Evolutionary conservation across 2,113 vertebrate genomes (phyloP).

Genomic region (Bufo gargarizans): DNA sequence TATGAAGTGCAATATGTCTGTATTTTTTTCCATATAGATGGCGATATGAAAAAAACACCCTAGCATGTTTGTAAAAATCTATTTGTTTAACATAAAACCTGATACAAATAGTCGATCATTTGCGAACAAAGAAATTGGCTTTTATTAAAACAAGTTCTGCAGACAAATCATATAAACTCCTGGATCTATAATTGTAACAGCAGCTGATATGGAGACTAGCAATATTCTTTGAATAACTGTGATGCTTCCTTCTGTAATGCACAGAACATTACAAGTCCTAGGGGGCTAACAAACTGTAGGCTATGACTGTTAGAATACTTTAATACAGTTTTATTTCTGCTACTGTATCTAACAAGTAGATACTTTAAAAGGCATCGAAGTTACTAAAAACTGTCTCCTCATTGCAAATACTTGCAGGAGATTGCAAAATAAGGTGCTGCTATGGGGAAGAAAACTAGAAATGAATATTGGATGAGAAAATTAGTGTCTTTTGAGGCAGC

Average conservation of each 20-base stretch:
- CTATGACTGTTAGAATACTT: not conserved
- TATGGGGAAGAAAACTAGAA: not conserved
- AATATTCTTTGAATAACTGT: not conserved
- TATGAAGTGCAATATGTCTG: too few relatives aligned
- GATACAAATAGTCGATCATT: too few relatives aligned
- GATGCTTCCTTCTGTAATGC: not conserved
- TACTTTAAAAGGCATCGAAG: not conserved
- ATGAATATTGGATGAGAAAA: slow-evolving; percentile 29
- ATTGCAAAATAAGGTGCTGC: slow-evolving; percentile 11
- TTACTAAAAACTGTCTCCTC: not conserved
- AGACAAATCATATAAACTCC: not conserved
- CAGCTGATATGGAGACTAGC: not conserved
- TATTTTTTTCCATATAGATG: too few relatives aligned
- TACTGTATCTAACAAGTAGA: slow-evolving; percentile 7
- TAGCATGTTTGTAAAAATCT: too few relatives aligned
- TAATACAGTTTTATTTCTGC: not conserved
- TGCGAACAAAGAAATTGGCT: too few relatives aligned
- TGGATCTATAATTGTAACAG: not conserved
- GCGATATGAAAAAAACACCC: too few relatives aligned
- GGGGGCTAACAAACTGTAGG: not conserved
- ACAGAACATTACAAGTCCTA: not conserved
- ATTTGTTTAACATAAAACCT: too few relatives aligned
- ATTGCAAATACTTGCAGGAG: slow-evolving; percentile 6
- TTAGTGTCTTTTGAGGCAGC: slow-evolving; percentile 12
- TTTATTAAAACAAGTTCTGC: too few relatives aligned